Percentiles rank a stretch among this genome's conserved stretches.
These are phyloP conservation scores for Clamator glandarius DNA, from an alignment of 2,797 vertebrate genomes.

Conservation along the genomic window DNA sequence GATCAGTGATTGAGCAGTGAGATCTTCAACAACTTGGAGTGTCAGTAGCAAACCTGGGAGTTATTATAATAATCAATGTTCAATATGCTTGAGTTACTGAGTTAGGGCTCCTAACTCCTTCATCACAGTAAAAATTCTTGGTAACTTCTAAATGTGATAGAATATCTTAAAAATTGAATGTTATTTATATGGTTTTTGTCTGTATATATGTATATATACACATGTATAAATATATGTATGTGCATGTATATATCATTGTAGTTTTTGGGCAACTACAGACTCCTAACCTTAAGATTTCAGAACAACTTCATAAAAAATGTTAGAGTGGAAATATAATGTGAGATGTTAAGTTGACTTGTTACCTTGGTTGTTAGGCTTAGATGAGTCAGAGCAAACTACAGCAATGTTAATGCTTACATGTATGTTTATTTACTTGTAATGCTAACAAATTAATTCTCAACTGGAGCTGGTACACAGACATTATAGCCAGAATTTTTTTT, in stretches of 20 bases:
- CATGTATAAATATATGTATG: too few relatives aligned
- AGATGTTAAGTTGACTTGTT: not conserved
- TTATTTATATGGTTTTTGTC: too few relatives aligned
- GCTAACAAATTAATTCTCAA: not conserved
- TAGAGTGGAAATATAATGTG: not conserved
- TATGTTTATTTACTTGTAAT: not conserved
- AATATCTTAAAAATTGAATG: not conserved
- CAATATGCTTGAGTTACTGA: not conserved
- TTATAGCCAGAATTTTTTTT: not conserved
- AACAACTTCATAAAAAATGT: not conserved
- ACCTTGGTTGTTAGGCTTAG: not conserved
- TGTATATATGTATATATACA: accelerated
- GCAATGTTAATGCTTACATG: not conserved
- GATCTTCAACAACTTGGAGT: not conserved
- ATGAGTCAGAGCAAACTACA: not conserved
- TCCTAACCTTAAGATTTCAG: not conserved
- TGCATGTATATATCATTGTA: not conserved
- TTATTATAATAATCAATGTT: not conserved
- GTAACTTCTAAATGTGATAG: not conserved
- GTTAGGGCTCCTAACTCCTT: not conserved
- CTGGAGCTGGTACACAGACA: not conserved
- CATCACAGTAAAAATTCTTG: not conserved
- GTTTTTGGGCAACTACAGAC: not conserved
- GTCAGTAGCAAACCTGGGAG: not conserved
- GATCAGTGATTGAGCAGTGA: not conserved